A percentile compares a stretch with the other conserved stretches of the same genome.
phyloP scores from a whole-genome alignment of 2,888 invertebrate genomes.

The Ochropleura plecta region DNA sequence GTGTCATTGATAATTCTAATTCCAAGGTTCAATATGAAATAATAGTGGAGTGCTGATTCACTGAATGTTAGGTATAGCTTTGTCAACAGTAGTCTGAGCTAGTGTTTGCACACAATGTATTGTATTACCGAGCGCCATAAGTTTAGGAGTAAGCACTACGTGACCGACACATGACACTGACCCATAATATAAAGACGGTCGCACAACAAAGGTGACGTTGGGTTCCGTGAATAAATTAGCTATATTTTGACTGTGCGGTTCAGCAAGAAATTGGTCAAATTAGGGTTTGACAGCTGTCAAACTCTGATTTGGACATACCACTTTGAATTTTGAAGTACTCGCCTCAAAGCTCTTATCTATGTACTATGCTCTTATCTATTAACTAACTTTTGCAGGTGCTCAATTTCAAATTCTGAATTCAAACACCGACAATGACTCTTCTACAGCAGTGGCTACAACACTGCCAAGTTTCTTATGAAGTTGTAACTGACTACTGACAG shows the following conservation, averaged over 20 bases:
- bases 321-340: background rate
- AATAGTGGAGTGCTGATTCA: constrained; percentile 65
- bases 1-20: constrained; percentile 58
- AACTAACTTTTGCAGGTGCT: background rate
- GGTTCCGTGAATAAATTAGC: constrained; percentile 65
- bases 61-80: constrained; percentile 57
- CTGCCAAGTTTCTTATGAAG: background rate
- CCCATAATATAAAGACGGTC: constrained; percentile 74
- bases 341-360: background rate
- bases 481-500: background rate
- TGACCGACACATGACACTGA: constrained; percentile 87
- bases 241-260: constrained; percentile 13
- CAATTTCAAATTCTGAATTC: background rate
- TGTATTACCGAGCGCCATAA: constrained; percentile 83
- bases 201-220: constrained; percentile 52
- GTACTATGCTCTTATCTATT: background rate
- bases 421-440: background rate
- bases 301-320: background rate
- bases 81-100: constrained; percentile 63
- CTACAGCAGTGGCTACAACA: background rate
- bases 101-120: constrained; percentile 79
- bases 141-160: constrained; percentile 86
- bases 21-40: constrained; percentile 65
- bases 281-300: background rate
- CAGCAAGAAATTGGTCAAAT: background rate